These are phyloP conservation scores for Malurus melanocephalus DNA, from an alignment of 2,113 vertebrate genomes.

Conservation along the genomic window DNA sequence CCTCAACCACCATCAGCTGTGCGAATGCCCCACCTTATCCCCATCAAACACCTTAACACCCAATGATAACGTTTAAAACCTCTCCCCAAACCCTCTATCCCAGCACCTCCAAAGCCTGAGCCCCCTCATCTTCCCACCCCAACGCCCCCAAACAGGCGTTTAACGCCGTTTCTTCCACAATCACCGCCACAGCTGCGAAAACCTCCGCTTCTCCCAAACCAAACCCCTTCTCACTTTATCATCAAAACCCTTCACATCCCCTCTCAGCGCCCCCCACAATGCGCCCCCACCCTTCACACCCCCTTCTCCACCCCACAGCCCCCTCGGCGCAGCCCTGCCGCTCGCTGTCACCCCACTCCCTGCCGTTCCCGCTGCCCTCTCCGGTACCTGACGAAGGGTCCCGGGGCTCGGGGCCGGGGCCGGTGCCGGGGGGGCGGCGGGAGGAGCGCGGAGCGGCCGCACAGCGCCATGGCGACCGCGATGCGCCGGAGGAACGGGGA, in stretches of 20 bases:
- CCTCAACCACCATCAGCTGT: not conserved
- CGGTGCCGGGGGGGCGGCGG: not conserved
- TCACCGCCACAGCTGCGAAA: not conserved
- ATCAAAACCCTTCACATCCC: not conserved
- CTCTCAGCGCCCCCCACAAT: not conserved
- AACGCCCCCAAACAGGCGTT: not conserved
- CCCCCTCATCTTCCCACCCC: not conserved
- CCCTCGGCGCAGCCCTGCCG: not conserved
- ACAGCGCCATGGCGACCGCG: conserved; percentile 32
- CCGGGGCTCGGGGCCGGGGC: not conserved
- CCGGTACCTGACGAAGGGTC: not conserved
- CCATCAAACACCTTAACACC: fast-evolving
- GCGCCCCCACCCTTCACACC: not conserved
- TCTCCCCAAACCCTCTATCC: not conserved
- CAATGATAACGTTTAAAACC: not conserved
- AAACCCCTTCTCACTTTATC: not conserved
- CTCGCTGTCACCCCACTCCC: not conserved
- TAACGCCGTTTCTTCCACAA: not conserved
- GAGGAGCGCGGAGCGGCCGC: not conserved
- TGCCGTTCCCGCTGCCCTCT: not conserved
- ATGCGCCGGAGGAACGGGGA: not conserved
- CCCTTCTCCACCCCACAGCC: too few species aligned
- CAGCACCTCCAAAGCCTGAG: not conserved
- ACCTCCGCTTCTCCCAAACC: not conserved
- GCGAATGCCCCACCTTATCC: not conserved